Evolutionary conservation across 2,888 invertebrate species (phyloP).

Genomic region (Napeogenes inachia): DNA sequence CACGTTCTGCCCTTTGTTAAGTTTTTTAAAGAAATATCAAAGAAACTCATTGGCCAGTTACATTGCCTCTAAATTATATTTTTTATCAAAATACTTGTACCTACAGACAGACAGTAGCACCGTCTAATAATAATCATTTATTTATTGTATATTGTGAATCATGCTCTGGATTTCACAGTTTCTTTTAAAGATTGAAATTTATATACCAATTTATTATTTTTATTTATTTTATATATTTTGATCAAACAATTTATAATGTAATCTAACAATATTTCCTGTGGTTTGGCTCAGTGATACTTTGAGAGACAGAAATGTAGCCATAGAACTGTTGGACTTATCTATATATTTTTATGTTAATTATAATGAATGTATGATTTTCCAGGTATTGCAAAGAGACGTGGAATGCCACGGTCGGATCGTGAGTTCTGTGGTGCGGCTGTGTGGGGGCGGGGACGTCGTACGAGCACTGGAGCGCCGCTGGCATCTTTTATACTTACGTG

Average conservation of each 20-base stretch:
- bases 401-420: constrained; percentile 93
- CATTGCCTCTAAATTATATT: constrained; percentile 33
- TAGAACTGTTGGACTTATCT: too few relatives aligned
- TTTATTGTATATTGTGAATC: too few relatives aligned
- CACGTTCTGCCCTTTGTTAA: constrained; percentile 64
- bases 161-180: too few relatives aligned
- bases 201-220: too few relatives aligned
- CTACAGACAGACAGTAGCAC: too few relatives aligned
- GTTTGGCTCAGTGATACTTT: too few relatives aligned
- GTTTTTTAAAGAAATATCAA: constrained; percentile 39
- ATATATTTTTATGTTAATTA: background rate
- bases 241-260: too few relatives aligned
- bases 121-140: too few relatives aligned
- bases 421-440: constrained; percentile 85
- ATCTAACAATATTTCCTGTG: too few relatives aligned
- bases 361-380: constrained; percentile 41
- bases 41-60: constrained; percentile 3
- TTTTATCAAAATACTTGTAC: constrained; percentile 17
- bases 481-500: constrained; percentile 92
- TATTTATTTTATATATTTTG: too few relatives aligned
- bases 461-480: constrained; percentile 89
- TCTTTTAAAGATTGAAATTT: too few relatives aligned
- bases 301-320: too few relatives aligned
- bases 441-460: constrained; percentile 82
- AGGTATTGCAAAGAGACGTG: constrained; percentile 95